These are phyloP conservation scores for Cephus nigrinus DNA, from an alignment of 2,888 invertebrate species.

Conservation along the genomic window DNA sequence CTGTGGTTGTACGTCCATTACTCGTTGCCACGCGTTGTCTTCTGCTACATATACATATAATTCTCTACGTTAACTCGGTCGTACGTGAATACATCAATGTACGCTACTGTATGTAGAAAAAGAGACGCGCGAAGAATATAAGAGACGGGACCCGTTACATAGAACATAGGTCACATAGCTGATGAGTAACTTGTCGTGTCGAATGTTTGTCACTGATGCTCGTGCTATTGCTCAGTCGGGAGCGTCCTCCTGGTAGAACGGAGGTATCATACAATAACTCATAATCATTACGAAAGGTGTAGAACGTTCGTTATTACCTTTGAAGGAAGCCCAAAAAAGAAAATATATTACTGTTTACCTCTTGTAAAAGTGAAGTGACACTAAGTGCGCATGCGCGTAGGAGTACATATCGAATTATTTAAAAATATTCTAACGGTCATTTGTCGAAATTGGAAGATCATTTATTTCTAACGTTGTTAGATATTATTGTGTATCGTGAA, in stretches of 20 bases:
- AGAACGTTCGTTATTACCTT: neutral
- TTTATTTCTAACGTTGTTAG: neutral
- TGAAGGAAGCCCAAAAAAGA: neutral
- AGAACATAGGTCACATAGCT: conserved; percentile 19
- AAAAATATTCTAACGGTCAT: neutral
- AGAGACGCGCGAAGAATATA: neutral
- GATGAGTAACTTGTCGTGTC: conserved; percentile 20
- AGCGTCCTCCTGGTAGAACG: neutral
- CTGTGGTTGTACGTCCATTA: conserved; percentile 9
- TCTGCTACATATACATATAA: neutral
- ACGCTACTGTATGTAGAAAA: neutral
- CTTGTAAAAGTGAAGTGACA: neutral
- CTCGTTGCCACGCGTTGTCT: neutral
- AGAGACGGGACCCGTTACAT: conserved; percentile 27
- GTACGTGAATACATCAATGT: neutral
- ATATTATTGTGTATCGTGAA: neutral
- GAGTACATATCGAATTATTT: neutral
- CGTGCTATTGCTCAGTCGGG: conserved; percentile 2
- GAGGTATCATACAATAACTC: neutral
- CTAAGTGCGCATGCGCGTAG: neutral
- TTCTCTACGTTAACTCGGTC: neutral
- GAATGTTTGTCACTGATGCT: conserved; percentile 14
- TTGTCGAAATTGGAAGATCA: neutral
- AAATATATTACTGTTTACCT: neutral
- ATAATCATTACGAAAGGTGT: neutral